A percentile compares a stretch with the other conserved stretches of the same genome.
These are phyloP conservation scores for Spilosoma lubricipeda DNA, from an alignment of 2,888 invertebrate genomes.

Conservation along the genomic window DNA sequence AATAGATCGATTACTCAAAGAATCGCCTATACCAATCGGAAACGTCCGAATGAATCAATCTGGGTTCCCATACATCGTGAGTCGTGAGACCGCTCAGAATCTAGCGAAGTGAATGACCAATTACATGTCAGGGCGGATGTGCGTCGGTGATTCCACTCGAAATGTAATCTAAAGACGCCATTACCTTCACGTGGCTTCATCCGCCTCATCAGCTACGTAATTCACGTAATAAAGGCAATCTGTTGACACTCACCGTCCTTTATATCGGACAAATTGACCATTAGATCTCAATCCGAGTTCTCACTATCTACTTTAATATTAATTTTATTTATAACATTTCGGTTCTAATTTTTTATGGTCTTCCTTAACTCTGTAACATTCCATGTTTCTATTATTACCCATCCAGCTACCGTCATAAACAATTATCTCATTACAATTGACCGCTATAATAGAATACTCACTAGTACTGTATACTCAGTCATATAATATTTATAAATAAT, in stretches of 20 bases:
- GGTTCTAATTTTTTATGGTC: not conserved
- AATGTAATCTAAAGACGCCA: slow-evolving; percentile 72
- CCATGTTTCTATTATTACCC: not conserved
- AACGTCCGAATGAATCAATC: slow-evolving; percentile 51
- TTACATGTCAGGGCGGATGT: slow-evolving; percentile 73
- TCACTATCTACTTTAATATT: slow-evolving; percentile 5
- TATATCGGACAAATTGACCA: slow-evolving; percentile 46
- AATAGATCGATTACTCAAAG: slow-evolving; percentile 34
- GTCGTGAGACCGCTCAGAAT: slow-evolving; percentile 62
- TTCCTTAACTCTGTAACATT: not conserved
- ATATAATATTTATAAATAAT: slow-evolving; percentile 27
- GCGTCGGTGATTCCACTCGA: slow-evolving; percentile 65
- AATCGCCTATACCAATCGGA: slow-evolving; percentile 48
- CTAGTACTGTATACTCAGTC: slow-evolving; percentile 16
- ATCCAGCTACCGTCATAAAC: slow-evolving; percentile 1
- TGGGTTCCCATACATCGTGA: slow-evolving; percentile 66
- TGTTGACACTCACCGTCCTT: slow-evolving; percentile 58
- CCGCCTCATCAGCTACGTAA: slow-evolving; percentile 65
- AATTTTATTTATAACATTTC: not conserved
- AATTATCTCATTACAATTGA: slow-evolving; percentile 15
- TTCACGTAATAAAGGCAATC: slow-evolving; percentile 71
- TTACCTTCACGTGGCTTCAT: slow-evolving; percentile 64
- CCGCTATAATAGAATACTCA: slow-evolving; percentile 14
- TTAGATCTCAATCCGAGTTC: slow-evolving; percentile 20
- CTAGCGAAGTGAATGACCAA: slow-evolving; percentile 70